Evolutionary conservation across 2,888 invertebrate genomes (phyloP), one percentile per base, ranked within the genome.

Genomic region (Listrodromus nycthemerus): DNA sequence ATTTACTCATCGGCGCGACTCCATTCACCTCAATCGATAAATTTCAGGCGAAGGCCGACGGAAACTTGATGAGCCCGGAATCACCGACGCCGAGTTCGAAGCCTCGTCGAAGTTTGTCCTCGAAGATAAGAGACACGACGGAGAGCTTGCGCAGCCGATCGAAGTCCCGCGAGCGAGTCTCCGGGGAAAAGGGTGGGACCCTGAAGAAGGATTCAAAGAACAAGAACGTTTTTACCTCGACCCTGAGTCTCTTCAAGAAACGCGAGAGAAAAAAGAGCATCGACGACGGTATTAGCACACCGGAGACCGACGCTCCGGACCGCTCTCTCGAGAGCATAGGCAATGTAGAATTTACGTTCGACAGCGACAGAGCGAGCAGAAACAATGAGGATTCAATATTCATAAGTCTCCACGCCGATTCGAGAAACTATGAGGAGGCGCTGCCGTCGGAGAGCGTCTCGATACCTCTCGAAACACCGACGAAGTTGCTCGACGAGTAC

Each of bases 161-260:
- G 2, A 93, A 93, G 77, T 93, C 93, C 19, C 88, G 93, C 24
- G 93, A 94, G 73, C 88, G 93, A 2, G 89, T 84, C 0, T 88
- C 92, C 2, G 41, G 85, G 6, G 92, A 91, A 55, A 90, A 89
- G 75, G 87, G 89, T 3, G 87, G 90, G 37, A 85, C 24, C 1
- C 70, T 91, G 70, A 92, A 90, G 79, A 92, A 92, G 77, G 92
- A 93, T 27, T 87, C 91, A 27, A 92, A 91, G 77, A 93, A 92
- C 82, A 93, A 93, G 71, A 91, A 92, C 0, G 93, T 94, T 0
- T 93, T 94, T 84, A 93, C 94, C 2, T 93, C 93, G 33, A 93
- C 93, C 2, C 78, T 93, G 79, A 93, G 93, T 76, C 86, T 93
- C 3, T 93, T 93, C 67, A 92, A 92, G 55, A 93, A 92, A 78